Conservation (phyloP, 2,113 vertebrate species). For the Otis tarda region DNA sequence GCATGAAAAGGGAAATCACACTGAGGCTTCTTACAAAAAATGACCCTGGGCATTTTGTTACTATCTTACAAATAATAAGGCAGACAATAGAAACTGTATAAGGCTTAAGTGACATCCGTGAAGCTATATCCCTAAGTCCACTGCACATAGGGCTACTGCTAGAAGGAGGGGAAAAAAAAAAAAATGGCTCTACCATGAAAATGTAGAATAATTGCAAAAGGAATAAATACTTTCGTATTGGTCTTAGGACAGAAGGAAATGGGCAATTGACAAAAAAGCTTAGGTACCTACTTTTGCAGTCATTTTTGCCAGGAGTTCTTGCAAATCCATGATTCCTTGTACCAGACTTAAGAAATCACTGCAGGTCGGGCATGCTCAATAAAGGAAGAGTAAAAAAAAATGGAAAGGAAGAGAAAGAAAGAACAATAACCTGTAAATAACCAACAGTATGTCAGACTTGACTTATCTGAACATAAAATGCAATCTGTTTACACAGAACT, state of each 20-base stretch:
- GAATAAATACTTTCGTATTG: conserved; percentile 4
- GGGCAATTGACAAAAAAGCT: background rate
- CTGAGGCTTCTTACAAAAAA: background rate
- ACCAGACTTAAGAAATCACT: conserved; percentile 98
- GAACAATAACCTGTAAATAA: conserved; percentile 33
- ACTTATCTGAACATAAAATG: background rate
- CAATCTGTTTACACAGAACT: background rate
- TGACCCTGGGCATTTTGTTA: background rate
- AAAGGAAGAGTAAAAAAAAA: conserved; percentile 63
- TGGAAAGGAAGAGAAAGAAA: background rate
- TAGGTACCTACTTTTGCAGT: conserved; percentile 89
- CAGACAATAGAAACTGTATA: background rate
- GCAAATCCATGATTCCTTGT: conserved; percentile 98
- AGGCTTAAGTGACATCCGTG: background rate
- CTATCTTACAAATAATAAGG: background rate
- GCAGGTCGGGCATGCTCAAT: conserved; percentile 95
- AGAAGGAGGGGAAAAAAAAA: background rate
- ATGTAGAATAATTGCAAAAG: background rate
- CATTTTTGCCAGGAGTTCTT: conserved; percentile 97
- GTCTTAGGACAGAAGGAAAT: background rate
- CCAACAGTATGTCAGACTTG: background rate
- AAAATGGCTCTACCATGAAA: background rate
- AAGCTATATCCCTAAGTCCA: background rate
- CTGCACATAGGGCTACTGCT: background rate
- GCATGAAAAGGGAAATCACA: background rate